Percentiles rank a stretch among this genome's conserved stretches.
Evolutionary conservation across 2,888 invertebrate species (phyloP).

Genomic region (Pterobdella sp.): DNA sequence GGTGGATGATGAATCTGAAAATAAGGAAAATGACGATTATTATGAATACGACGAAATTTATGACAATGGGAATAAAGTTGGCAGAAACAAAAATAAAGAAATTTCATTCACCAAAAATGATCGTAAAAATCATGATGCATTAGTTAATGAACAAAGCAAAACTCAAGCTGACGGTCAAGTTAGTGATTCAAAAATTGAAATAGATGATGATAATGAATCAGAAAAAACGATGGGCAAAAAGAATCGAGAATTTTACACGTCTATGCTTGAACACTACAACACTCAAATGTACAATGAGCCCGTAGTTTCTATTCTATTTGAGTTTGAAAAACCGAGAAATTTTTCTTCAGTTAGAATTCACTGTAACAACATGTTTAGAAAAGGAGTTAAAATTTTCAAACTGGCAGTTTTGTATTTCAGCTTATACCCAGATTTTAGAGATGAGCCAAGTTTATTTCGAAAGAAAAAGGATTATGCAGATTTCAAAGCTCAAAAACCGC

Average conservation of each 20-base stretch:
- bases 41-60: neutral
- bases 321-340: constrained; percentile 80
- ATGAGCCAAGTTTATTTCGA: constrained; percentile 40
- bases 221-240: neutral
- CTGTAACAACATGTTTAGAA: constrained; percentile 76
- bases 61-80: neutral
- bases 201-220: neutral
- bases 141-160: neutral
- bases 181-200: neutral
- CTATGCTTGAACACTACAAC: constrained; percentile 8
- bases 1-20: neutral
- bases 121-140: neutral
- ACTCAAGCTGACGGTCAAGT: neutral
- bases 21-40: neutral
- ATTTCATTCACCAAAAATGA: neutral
- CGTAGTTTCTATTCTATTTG: constrained; percentile 69
- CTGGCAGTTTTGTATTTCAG: constrained; percentile 68
- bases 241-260: neutral
- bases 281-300: constrained; percentile 40
- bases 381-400: constrained; percentile 75
- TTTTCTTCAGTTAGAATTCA: constrained; percentile 74
- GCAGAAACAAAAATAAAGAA: neutral
- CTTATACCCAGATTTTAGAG: constrained; percentile 66
- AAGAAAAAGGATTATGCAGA: neutral
- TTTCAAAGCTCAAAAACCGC: neutral